phyloP scores from a whole-genome alignment of 2,113 vertebrate species.

The Aegotheles bennettii region DNA sequence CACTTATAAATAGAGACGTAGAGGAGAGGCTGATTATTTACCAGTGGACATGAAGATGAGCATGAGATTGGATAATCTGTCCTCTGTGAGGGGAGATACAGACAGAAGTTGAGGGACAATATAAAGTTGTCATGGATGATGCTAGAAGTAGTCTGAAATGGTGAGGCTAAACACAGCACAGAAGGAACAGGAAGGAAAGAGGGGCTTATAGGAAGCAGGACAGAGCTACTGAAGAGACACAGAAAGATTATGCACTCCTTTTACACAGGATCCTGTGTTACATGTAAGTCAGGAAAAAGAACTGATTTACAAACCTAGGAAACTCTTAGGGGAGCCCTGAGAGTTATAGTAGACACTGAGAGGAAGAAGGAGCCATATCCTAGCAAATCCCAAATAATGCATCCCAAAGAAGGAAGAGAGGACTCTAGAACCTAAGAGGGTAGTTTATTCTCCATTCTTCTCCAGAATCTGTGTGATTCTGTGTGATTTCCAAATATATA shows the following conservation, averaged over 20 bases:
- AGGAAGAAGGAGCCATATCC: not conserved
- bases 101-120: not conserved
- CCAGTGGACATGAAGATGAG: not conserved
- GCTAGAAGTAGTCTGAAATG: not conserved
- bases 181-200: not conserved
- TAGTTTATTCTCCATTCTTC: not conserved
- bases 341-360: not conserved
- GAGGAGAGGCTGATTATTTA: not conserved
- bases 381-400: not conserved
- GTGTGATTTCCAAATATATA: not conserved
- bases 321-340: not conserved
- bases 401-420: not conserved
- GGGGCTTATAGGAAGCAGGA: not conserved
- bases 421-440: not conserved
- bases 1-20: not conserved
- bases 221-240: not conserved
- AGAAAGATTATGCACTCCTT: accelerated
- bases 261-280: not conserved
- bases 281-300: not conserved
- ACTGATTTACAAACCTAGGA: not conserved
- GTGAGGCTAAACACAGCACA: not conserved
- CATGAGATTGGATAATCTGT: not conserved
- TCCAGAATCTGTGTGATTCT: too few relatives aligned
- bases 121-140: not conserved
- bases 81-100: not conserved